Conservation (phyloP, 2,888 invertebrate species). For the Drosophila greeni region DNA sequence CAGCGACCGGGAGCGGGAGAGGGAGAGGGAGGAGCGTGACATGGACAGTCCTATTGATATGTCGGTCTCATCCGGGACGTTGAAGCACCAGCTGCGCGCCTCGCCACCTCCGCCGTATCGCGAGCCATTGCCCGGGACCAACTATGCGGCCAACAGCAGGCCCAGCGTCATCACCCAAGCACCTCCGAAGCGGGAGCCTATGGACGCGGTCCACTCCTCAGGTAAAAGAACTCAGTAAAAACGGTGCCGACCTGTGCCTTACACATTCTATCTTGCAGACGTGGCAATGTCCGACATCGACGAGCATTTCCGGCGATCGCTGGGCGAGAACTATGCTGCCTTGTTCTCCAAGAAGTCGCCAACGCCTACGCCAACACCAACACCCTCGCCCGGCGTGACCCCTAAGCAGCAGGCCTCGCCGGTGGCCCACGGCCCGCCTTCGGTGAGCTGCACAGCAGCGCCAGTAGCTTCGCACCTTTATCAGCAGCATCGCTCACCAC, state of each 20-base stretch:
- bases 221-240: conserved; percentile 60
- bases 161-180: conserved; percentile 85
- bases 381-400: conserved; percentile 64
- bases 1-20: conserved; percentile 42
- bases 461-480: conserved; percentile 13
- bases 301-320: conserved; percentile 95
- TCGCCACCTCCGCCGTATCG: conserved; percentile 78
- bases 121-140: conserved; percentile 77
- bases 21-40: conserved; percentile 49
- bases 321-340: conserved; percentile 89
- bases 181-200: conserved; percentile 77
- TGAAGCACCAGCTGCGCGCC: conserved; percentile 67
- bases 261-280: conserved; percentile 71
- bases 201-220: conserved; percentile 59
- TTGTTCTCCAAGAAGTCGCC: conserved; percentile 82
- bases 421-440: conserved; percentile 46
- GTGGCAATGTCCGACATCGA: conserved; percentile 93
- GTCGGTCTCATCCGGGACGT: conserved; percentile 76
- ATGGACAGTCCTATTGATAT: conserved; percentile 78
- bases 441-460: conserved; percentile 27
- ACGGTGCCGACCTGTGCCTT: neutral
- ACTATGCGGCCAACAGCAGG: conserved; percentile 72
- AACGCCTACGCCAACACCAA: conserved; percentile 64
- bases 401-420: conserved; percentile 65
- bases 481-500: conserved; percentile 49